These are phyloP conservation scores for Plutomurus gul DNA, from an alignment of 1,140 invertebrate species.

Conservation along the genomic window DNA sequence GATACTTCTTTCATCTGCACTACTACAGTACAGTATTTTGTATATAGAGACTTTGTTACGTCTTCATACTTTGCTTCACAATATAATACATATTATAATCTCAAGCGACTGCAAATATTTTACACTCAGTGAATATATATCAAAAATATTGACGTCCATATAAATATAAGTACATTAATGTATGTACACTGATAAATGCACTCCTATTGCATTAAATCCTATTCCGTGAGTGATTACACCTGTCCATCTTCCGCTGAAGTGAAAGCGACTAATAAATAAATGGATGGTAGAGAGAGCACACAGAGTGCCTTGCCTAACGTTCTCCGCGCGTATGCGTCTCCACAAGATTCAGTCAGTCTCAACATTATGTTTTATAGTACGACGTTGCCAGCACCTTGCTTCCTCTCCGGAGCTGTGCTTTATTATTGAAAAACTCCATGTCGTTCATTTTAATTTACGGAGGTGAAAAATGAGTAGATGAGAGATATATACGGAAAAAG, in stretches of 20 bases:
- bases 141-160: not conserved
- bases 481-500: not conserved
- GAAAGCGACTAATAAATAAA: not conserved
- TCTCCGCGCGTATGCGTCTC: not conserved
- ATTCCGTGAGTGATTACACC: not conserved
- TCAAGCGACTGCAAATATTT: not conserved
- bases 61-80: too few species aligned
- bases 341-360: too few species aligned
- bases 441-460: too few species aligned
- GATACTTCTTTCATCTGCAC: too few species aligned
- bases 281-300: not conserved
- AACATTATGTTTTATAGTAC: too few species aligned
- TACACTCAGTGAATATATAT: not conserved
- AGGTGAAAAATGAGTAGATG: too few species aligned
- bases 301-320: not conserved
- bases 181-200: not conserved
- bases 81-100: too few species aligned
- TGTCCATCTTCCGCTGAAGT: not conserved
- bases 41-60: too few species aligned
- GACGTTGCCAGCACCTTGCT: too few species aligned
- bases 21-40: too few species aligned
- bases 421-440: too few species aligned
- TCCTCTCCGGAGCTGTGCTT: too few species aligned
- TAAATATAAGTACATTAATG: not conserved
- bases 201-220: not conserved